Base-by-base conservation (phyloP, 2,888 invertebrate genomes). In the Glaucopsyche alexis region DNA sequence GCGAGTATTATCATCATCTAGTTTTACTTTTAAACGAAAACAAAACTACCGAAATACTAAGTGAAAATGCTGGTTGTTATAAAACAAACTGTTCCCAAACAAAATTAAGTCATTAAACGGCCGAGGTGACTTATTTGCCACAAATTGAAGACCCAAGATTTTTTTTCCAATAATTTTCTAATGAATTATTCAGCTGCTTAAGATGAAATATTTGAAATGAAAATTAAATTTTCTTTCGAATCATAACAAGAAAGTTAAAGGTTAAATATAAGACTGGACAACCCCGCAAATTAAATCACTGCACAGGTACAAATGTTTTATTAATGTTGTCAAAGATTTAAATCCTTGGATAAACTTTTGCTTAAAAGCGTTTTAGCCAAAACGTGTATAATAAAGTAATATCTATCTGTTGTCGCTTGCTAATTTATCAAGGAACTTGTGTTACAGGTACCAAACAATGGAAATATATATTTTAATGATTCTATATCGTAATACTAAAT, bases 181-280 rank as follows among this genome's bases (percentile, higher is more conserved):
- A 69, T 69, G 49, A 69, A 69, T 69, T 14, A 69, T 69, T 69
- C 69, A 67, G 19, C 19, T 67, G 11, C 67, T 47, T 45, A 49
- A 49, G 69, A 11, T 14, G 29, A 69, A 69, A 69, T 49, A 16
- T 69, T 69, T 69, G 49, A 47, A 38, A 19, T 69, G 49, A 49
- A 65, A 69, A 69, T 69, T 49, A 69, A 49, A 29, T 49, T 45
- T 19, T 49, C 45, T 16, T 47, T 69, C 13, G 7, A 69, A 47
- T 40, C 64, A 29, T 42, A 47, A 69, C 69, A 69, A 29, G 69
- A 69, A 47, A 69, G 47, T 69, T 69, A 47, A 11, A 67, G 47
- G 16, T 45, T 19, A 45, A 45, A 65, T 47, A 45, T 19, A 13
- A 47, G 49, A 66, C 42, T 9, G 66, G 19, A 9, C n/a, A 42